Evolutionary conservation across 2,888 invertebrate species (phyloP).

Genomic region (Minunthozetes semirufus): DNA sequence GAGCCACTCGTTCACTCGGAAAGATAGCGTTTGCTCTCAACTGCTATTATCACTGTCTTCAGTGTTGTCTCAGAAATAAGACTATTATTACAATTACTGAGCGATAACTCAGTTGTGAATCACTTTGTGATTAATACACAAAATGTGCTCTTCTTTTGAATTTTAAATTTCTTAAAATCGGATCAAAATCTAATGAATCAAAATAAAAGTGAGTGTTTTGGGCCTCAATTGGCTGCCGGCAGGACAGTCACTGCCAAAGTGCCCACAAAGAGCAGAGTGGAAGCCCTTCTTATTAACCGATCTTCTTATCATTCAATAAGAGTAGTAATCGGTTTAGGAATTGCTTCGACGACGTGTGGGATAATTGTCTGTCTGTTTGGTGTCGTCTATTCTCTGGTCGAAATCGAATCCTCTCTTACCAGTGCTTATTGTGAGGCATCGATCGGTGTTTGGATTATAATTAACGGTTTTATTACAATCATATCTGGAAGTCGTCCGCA

Average conservation of each 20-base stretch:
- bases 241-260: not conserved
- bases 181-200: not conserved
- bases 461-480: slow-evolving; percentile 11
- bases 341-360: slow-evolving; percentile 18
- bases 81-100: not conserved
- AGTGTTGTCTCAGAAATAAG: not conserved
- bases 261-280: slow-evolving; percentile 14
- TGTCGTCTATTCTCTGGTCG: slow-evolving; percentile 3
- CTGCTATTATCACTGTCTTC: slow-evolving; percentile 10
- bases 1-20: slow-evolving; percentile 17
- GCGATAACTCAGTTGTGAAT: not conserved
- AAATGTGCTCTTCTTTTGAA: not conserved
- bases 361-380: slow-evolving; percentile 1
- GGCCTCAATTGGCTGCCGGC: not conserved
- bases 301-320: slow-evolving; percentile 5
- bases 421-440: slow-evolving; percentile 10
- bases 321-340: slow-evolving; percentile 14
- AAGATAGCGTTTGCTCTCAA: slow-evolving; percentile 17
- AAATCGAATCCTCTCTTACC: not conserved
- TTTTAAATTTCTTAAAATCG: not conserved
- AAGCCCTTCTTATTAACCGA: slow-evolving; percentile 4
- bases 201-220: not conserved
- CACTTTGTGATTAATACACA: not conserved
- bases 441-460: slow-evolving; percentile 8
- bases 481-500: not conserved